phyloP scores from a whole-genome alignment of 2,888 invertebrate species.

The Diaphora mendica region DNA sequence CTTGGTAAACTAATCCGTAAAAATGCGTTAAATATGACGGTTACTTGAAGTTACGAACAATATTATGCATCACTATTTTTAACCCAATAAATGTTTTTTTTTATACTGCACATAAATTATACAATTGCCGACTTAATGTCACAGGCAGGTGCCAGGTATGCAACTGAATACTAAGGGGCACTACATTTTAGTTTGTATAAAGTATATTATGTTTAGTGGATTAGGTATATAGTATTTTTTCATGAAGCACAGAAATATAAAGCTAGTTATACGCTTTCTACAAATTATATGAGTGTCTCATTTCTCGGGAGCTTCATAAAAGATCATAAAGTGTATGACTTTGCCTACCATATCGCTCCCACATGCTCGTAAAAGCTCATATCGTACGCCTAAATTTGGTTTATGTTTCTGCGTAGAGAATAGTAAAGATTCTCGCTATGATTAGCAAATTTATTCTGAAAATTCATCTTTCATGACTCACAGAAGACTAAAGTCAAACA shows the following conservation, averaged over 20 bases:
- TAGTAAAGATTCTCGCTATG: neutral
- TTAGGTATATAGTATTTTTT: too few relatives aligned
- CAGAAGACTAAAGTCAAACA: neutral
- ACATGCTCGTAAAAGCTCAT: constrained; percentile 10
- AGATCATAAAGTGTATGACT: constrained; percentile 5
- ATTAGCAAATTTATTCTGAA: neutral
- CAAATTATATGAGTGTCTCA: neutral
- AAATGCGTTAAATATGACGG: neutral
- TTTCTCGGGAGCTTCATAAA: constrained; percentile 7
- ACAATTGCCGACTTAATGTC: too few relatives aligned
- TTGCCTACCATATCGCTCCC: neutral
- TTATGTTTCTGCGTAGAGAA: neutral
- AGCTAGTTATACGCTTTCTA: neutral
- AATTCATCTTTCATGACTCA: neutral
- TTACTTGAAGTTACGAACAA: neutral
- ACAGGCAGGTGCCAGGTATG: too few relatives aligned
- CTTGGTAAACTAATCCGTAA: neutral
- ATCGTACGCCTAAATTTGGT: constrained; percentile 7
- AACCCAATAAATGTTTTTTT: too few relatives aligned
- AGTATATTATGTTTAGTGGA: too few relatives aligned
- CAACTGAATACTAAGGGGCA: too few relatives aligned
- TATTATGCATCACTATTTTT: neutral
- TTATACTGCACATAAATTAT: too few relatives aligned
- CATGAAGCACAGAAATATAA: neutral
- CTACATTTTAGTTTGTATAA: too few relatives aligned